Conservation (phyloP, 2,797 vertebrate species). For the Rhabdomys pumilio region DNA sequence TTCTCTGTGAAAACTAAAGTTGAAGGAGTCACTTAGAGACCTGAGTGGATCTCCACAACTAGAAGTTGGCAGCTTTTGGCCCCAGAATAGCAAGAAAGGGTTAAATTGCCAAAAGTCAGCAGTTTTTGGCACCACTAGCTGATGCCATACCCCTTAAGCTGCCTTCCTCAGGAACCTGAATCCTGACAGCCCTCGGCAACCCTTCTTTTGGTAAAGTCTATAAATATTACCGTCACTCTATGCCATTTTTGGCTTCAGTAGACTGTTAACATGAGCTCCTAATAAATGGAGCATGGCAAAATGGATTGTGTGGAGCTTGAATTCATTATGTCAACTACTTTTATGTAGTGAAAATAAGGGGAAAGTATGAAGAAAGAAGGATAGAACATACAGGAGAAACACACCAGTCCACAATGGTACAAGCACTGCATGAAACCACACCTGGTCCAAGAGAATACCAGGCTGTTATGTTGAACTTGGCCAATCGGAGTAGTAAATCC, state of each 20-base stretch:
- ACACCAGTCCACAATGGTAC: not conserved
- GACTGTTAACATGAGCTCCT: not conserved
- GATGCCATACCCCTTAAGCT: not conserved
- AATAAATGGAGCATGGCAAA: not conserved
- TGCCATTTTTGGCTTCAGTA: not conserved
- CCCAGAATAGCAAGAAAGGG: too few relatives aligned
- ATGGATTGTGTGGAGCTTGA: not conserved
- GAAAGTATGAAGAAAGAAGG: not conserved
- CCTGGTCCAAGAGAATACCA: not conserved
- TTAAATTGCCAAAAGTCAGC: too few relatives aligned
- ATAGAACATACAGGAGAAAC: not conserved
- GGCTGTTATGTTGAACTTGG: not conserved
- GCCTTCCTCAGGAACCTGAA: not conserved
- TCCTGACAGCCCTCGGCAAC: not conserved
- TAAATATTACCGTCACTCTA: not conserved
- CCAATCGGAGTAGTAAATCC: not conserved
- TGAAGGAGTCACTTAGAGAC: not conserved
- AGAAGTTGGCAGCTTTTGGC: not conserved
- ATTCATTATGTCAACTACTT: not conserved
- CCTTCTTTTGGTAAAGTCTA: not conserved
- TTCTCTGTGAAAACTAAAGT: not conserved
- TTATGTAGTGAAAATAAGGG: not conserved
- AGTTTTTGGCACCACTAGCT: too few relatives aligned
- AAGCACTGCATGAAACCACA: not conserved
- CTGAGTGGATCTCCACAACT: not conserved